Conservation (phyloP, 1,140 invertebrate genomes). For the Drosophila repleta region DNA sequence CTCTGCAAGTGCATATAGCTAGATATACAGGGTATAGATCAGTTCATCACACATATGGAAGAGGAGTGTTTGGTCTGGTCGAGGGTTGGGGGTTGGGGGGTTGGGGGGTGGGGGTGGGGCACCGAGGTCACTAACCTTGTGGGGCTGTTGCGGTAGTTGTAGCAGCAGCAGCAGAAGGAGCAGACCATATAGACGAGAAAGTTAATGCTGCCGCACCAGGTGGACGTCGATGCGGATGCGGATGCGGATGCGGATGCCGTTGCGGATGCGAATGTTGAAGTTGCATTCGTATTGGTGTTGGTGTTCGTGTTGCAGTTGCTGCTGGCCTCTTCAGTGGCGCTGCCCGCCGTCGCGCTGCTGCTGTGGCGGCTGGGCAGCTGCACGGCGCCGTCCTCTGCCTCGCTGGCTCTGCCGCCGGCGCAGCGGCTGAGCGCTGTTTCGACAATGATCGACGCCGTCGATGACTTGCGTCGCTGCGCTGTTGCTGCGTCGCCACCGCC, state of each 20-base stretch:
- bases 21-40: not conserved
- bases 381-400: conserved; percentile 25
- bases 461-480: conserved; percentile 66
- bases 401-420: conserved; percentile 24
- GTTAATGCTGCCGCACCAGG: conserved; percentile 80
- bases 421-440: conserved; percentile 47
- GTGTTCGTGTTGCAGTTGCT: conserved; percentile 28
- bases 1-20: not conserved
- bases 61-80: too few species aligned
- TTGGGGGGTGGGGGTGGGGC: not conserved
- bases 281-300: conserved; percentile 21
- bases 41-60: not conserved
- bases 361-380: conserved; percentile 33
- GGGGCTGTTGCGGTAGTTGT: conserved; percentile 79
- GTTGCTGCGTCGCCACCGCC: conserved; percentile 13
- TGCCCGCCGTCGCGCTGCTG: conserved; percentile 46
- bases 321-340: conserved; percentile 30
- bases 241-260: conserved; percentile 30
- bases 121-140: conserved; percentile 63
- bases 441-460: conserved; percentile 70
- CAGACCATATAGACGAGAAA: conserved; percentile 83
- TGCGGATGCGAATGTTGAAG: conserved; percentile 27
- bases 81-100: not conserved
- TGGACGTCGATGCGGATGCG: conserved; percentile 51
- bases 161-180: conserved; percentile 83